Evolutionary conservation across 2,797 vertebrate genomes (phyloP), one percentile per base, ranked within the genome.

Genomic region (Macropodus opercularis): DNA sequence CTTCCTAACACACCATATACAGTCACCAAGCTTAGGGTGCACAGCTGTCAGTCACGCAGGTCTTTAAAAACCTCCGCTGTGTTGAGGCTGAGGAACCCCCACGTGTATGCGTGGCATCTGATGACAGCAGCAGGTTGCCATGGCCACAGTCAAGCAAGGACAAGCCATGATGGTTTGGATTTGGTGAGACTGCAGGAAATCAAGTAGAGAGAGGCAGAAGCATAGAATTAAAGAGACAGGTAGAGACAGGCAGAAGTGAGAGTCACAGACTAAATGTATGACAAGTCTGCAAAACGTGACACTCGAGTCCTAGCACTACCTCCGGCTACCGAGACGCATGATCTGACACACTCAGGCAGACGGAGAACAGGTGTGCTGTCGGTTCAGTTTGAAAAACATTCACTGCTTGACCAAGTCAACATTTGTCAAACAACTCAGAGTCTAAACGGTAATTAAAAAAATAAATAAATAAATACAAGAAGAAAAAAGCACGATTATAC

Each of bases 341-440:
- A 38, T 27, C 41, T 42, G 48, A 64, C 43, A 27, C 50, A 23
- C 17, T 53, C 49, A 15, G 8, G 32, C n/a, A 12, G 51, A 65
- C 62, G 6, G 18, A 58, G 47, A 84, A 54, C 79, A 83, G 77
- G 64, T 79, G 79, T 79, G 53, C 57, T 44, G 49, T 1, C 61
- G 61, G 66, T 60, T 21, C 22, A n/a, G 2, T 8, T 56, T 32
- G 50, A 62, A 40, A 21, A 13, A 2, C 42, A 22, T 40, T 29
- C 14, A 3, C 41, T 31, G 26, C 12, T 48, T 10, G 0, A 2
- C 8, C 31, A 3, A 36, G 43, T 72, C 60, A 62, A 59, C 55
- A 2, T 35, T 47, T 63, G 18, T 51, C 6, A 14, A 56, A 42
- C 29, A 3, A 1, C 27, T 43, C 35, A 26, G 35, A 52, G 24